phyloP scores from a whole-genome alignment of 2,888 invertebrate species.

The Plusia festucae region DNA sequence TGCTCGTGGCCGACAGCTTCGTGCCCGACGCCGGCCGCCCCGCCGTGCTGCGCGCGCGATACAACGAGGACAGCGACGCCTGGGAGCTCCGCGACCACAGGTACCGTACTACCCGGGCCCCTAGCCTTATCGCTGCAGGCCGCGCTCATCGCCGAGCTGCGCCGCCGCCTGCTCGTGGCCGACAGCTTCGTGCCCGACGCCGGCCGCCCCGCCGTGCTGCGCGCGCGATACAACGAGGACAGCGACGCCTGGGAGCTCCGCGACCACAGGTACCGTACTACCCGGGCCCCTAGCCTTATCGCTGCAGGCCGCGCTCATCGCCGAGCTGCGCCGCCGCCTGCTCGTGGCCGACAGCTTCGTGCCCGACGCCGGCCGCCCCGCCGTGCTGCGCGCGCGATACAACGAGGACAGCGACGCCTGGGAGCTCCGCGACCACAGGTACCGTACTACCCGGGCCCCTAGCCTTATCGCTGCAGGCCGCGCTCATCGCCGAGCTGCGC shows the following conservation, averaged over 20 bases:
- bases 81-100: conserved; percentile 68
- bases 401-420: conserved; percentile 79
- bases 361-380: conserved; percentile 86
- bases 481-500: background rate
- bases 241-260: conserved; percentile 75
- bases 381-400: conserved; percentile 89
- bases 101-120: background rate
- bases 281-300: too few relatives aligned
- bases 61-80: conserved; percentile 77
- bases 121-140: conserved; percentile 81
- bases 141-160: conserved; percentile 74
- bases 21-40: conserved; percentile 90
- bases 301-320: conserved; percentile 89
- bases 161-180: conserved; percentile 91
- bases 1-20: conserved; percentile 96
- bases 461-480: conserved; percentile 89
- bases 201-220: conserved; percentile 72
- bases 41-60: conserved; percentile 89
- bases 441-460: background rate
- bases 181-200: conserved; percentile 95
- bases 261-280: background rate
- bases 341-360: conserved; percentile 97
- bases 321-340: conserved; percentile 72
- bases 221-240: conserved; percentile 90
- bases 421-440: conserved; percentile 62